Base-by-base conservation (phyloP, 2,113 vertebrate species). In the Gymnocephalus cernua region DNA sequence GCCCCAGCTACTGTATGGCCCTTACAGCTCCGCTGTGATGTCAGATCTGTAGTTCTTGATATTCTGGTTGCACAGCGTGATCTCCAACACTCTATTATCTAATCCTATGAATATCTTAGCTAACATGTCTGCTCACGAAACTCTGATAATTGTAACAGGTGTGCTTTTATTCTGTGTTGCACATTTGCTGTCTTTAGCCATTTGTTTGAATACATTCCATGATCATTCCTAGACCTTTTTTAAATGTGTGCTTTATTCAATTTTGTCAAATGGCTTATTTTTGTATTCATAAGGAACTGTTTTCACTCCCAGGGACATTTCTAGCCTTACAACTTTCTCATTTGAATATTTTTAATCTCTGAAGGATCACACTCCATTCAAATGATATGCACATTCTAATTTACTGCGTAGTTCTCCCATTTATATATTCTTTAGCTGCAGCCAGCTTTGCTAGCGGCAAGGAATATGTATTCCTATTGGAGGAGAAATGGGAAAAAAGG, bases 331-430 rank as follows among this genome's bases (percentile, higher is more conserved):
- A 65, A 73, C 81, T 81, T 79, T 89, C 84, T 89, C 80, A 88
- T 93, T 91, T 88, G 77, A 91, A 84, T 89, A 53, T 91, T 92
- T 91, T 89, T 90, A 91, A 92, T 94, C 92, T 92, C 88, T 35
- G 56, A 77, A 77, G 85, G 78, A 93, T 91, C 80, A n/a, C 76
- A 70, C 86, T 77, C 71, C 75, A 66, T 82, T 86, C 77, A 82
- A 88, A 93, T 90, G 79, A 88, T 84, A 89, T 89, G 85, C 87
- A 68, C 77, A 89, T 89, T 90, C 74, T 82, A 77, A 92, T 93
- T 91, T 89, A 75, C 77, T 77, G 79, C 15, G 1, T 44, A 68
- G 64, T 77, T 88, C 77, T 88, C 76, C 85, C 80, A 56, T 82
- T 75, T 74, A 88, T 75, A 61, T 82, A 47, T 67, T 61, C 51